These are phyloP conservation scores for Saxidomus purpurata DNA, from an alignment of 1,140 invertebrate genomes.

Conservation along the genomic window DNA sequence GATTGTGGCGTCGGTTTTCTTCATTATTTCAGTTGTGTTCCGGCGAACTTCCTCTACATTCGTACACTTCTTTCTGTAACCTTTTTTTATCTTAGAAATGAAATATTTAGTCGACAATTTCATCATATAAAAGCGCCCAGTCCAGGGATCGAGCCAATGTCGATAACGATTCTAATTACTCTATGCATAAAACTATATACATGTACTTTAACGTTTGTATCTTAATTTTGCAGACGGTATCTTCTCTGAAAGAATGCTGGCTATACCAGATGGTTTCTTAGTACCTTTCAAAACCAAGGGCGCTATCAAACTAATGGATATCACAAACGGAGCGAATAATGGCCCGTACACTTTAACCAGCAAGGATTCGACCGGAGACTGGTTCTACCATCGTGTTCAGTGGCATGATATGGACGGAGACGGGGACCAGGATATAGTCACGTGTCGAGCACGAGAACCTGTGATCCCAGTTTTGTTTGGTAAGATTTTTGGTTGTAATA, in stretches of 20 bases:
- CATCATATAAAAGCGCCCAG: no score
- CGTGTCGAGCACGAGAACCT: constrained; percentile 82
- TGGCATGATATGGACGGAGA: constrained; percentile 87
- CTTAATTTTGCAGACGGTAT: constrained; percentile 69
- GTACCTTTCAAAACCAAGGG: constrained; percentile 86
- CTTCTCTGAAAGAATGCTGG: constrained; percentile 71
- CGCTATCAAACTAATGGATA: constrained; percentile 84
- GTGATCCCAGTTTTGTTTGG: constrained; percentile 65
- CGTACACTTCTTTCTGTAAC: no score
- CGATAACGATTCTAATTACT: no score
- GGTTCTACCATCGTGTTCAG: constrained; percentile 86
- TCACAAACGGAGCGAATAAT: constrained; percentile 70
- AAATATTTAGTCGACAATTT: no score
- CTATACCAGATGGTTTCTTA: constrained; percentile 84
- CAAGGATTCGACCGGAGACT: constrained; percentile 75
- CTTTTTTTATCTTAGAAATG: no score
- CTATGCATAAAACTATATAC: no score
- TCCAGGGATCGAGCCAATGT: no score
- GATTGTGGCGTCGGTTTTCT: no score
- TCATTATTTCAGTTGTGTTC: no score
- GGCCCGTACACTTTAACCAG: constrained; percentile 82
- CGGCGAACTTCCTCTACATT: no score
- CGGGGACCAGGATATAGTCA: constrained; percentile 85
- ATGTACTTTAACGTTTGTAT: no score
- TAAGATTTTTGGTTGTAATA: constrained; percentile 9